These are phyloP conservation scores for Agonum fuliginosum DNA, from an alignment of 2,888 invertebrate genomes.

Conservation along the genomic window DNA sequence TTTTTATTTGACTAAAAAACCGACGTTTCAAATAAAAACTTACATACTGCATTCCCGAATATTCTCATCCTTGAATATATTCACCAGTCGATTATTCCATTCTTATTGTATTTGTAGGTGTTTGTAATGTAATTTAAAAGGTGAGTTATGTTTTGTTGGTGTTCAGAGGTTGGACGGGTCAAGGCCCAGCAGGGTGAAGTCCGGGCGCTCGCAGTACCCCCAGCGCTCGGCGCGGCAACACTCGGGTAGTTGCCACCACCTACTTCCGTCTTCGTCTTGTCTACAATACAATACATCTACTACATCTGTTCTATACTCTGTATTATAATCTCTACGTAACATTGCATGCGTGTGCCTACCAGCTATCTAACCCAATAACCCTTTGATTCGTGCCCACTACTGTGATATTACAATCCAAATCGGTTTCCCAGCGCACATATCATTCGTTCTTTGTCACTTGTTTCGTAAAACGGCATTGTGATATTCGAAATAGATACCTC, in stretches of 20 bases:
- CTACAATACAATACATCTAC: not conserved
- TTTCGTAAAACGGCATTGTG: not conserved
- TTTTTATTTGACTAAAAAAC: too few relatives aligned
- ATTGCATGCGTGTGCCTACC: not conserved
- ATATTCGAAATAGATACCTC: conserved; percentile 35
- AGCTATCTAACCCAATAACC: not conserved
- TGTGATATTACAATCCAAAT: conserved; percentile 18
- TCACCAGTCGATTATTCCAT: not conserved
- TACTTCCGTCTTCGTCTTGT: conserved; percentile 42
- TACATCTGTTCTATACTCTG: not conserved
- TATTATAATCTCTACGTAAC: conserved; percentile 1
- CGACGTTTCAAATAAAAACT: too few relatives aligned
- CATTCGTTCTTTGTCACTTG: not conserved
- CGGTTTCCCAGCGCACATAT: not conserved
- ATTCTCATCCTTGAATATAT: not conserved
- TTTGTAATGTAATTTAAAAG: not conserved
- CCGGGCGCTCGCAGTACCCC: conserved; percentile 68
- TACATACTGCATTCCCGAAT: too few relatives aligned
- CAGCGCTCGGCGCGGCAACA: conserved; percentile 64
- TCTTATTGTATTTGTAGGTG: not conserved
- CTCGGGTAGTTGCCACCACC: conserved; percentile 66
- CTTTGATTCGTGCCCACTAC: not conserved
- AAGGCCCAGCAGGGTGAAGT: conserved; percentile 69
- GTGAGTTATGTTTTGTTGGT: conserved; percentile 60
- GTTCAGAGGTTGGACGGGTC: conserved; percentile 69